Percentiles rank a stretch among this genome's conserved stretches.
phyloP scores from a whole-genome alignment of 2,888 invertebrate species.

The Agonopterix heracliana region DNA sequence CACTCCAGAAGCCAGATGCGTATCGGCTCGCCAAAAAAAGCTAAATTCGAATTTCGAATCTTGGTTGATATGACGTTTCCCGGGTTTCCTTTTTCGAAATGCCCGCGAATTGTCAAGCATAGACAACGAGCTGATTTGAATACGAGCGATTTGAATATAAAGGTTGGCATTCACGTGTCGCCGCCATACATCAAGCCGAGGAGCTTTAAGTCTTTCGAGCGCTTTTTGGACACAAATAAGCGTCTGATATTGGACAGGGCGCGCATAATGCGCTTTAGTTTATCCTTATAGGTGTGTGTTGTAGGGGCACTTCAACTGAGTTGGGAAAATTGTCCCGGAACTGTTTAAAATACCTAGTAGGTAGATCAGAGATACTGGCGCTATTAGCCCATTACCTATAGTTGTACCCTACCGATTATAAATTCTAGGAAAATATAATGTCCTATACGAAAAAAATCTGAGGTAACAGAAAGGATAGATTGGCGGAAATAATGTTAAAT shows the following conservation, averaged over 20 bases:
- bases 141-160: slow-evolving; percentile 72
- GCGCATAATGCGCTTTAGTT: slow-evolving; percentile 54
- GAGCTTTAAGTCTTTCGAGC: slow-evolving; percentile 70
- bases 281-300: slow-evolving; percentile 5
- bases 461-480: too few species aligned
- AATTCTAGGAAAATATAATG: too few species aligned
- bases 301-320: too few species aligned
- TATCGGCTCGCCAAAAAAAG: slow-evolving; percentile 61
- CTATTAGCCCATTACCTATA: too few species aligned
- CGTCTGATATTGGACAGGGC: slow-evolving; percentile 59
- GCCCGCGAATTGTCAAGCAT: slow-evolving; percentile 72
- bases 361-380: too few species aligned
- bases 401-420: too few species aligned
- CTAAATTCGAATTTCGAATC: slow-evolving; percentile 37
- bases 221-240: slow-evolving; percentile 74
- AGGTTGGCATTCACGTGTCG: slow-evolving; percentile 68
- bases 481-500: too few species aligned
- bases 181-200: slow-evolving; percentile 66
- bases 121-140: slow-evolving; percentile 70
- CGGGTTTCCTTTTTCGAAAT: slow-evolving; percentile 65
- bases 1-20: slow-evolving; percentile 62
- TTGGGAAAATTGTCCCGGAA: too few species aligned
- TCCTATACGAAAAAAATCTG: too few species aligned
- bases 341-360: too few species aligned
- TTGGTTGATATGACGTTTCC: slow-evolving; percentile 65